These are phyloP conservation scores for Nymphalis polychloros DNA, from an alignment of 2,888 invertebrate species.

Conservation along the genomic window DNA sequence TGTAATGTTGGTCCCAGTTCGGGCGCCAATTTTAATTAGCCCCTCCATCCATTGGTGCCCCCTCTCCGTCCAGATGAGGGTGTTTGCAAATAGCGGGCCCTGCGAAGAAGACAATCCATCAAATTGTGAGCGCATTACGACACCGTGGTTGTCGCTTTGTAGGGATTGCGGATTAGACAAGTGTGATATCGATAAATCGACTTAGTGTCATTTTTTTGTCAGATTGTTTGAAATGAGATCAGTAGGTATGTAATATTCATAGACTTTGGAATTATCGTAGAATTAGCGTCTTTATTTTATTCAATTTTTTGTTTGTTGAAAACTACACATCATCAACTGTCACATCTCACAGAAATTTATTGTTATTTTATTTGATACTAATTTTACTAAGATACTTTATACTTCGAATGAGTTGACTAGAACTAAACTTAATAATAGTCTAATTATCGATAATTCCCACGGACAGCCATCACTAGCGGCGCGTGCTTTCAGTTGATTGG, in stretches of 20 bases:
- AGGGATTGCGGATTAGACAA: conserved; percentile 48
- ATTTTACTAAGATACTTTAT: not conserved
- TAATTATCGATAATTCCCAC: conserved; percentile 47
- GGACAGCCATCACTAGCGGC: conserved; percentile 57
- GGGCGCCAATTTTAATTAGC: conserved; percentile 80
- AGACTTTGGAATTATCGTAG: not conserved
- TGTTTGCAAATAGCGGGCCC: conserved; percentile 80
- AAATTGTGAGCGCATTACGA: conserved; percentile 80
- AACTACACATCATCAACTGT: not conserved
- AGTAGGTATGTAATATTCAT: not conserved
- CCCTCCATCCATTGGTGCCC: conserved; percentile 44
- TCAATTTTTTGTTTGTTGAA: not conserved
- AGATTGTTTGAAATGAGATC: conserved; percentile 1
- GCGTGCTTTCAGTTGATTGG: conserved; percentile 78
- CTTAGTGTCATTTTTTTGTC: conserved; percentile 32
- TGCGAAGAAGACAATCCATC: conserved; percentile 82
- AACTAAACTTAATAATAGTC: not conserved
- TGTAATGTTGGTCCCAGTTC: conserved; percentile 43
- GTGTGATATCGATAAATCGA: conserved; percentile 43
- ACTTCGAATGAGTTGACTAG: no score
- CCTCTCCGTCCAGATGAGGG: conserved; percentile 69
- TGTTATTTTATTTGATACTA: not conserved
- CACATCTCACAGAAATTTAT: no score
- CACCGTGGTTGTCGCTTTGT: conserved; percentile 69
- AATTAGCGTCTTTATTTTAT: not conserved